Percentiles rank a stretch among this genome's conserved stretches.
Evolutionary conservation across 2,888 invertebrate genomes (phyloP).

Genomic region (Scaptomyza cyrtandrae): DNA sequence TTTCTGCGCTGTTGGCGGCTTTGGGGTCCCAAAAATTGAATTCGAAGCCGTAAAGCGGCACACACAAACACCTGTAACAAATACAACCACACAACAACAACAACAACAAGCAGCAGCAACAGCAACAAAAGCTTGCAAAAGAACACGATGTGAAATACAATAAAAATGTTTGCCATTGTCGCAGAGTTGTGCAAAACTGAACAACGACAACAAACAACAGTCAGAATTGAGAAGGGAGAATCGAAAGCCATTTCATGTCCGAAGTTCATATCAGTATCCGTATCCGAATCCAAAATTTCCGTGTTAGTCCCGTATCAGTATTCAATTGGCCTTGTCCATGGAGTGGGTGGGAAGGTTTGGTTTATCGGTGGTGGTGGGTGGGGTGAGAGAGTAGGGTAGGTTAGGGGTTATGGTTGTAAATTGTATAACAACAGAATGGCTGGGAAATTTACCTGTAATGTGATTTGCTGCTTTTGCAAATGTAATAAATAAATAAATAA

Average conservation of each 20-base stretch:
- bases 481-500: slow-evolving; percentile 70
- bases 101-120: slow-evolving; percentile 11
- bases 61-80: slow-evolving; percentile 35
- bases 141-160: slow-evolving; percentile 54
- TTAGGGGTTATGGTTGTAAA: not conserved
- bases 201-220: not conserved
- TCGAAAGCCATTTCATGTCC: slow-evolving; percentile 14
- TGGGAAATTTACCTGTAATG: slow-evolving; percentile 41
- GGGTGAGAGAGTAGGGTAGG: not conserved
- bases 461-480: slow-evolving; percentile 51
- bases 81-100: slow-evolving; percentile 24
- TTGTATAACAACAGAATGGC: slow-evolving; percentile 3
- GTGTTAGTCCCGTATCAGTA: slow-evolving; percentile 42
- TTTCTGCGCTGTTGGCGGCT: slow-evolving; percentile 44
- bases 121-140: slow-evolving; percentile 16
- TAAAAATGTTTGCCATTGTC: slow-evolving; percentile 68
- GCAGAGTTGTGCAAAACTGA: slow-evolving; percentile 42
- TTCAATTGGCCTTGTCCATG: slow-evolving; percentile 44
- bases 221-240: not conserved
- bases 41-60: slow-evolving; percentile 68
- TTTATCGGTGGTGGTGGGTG: too few species aligned
- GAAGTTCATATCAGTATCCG: slow-evolving; percentile 36
- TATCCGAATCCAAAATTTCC: slow-evolving; percentile 39
- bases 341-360: not conserved
- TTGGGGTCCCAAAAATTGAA: slow-evolving; percentile 67